Conservation (phyloP, 2,797 vertebrate species). For the Sebastes nivosus region DNA sequence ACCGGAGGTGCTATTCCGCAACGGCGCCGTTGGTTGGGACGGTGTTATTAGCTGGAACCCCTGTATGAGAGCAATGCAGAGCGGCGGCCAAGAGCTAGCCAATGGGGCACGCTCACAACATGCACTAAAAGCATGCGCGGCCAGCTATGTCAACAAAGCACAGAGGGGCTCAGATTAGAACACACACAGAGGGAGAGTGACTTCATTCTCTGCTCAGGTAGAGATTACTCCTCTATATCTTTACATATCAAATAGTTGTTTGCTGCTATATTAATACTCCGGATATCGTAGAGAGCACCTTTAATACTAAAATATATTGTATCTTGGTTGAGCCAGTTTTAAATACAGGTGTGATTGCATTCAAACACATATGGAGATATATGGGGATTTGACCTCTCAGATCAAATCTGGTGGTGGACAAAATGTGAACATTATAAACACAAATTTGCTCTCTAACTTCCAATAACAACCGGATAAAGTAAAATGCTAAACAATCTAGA, state of each 20-base stretch:
- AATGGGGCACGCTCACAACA: not conserved
- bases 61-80: too few species aligned
- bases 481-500: too few species aligned
- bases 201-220: not conserved
- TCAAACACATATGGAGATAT: not conserved
- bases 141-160: not conserved
- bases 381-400: not conserved
- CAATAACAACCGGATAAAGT: too few species aligned
- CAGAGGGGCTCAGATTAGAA: not conserved
- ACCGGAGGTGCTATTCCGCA: too few species aligned
- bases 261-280: too few species aligned
- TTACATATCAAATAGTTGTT: too few species aligned
- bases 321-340: not conserved
- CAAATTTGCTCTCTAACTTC: too few species aligned
- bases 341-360: not conserved
- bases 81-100: not conserved
- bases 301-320: not conserved
- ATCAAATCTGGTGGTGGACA: not conserved
- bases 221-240: too few species aligned
- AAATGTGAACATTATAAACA: not conserved
- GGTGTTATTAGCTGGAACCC: accelerated
- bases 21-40: too few species aligned
- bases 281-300: too few species aligned
- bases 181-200: not conserved
- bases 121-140: not conserved